phyloP scores from a whole-genome alignment of 2,113 vertebrate genomes.

The Pundamilia nyererei region DNA sequence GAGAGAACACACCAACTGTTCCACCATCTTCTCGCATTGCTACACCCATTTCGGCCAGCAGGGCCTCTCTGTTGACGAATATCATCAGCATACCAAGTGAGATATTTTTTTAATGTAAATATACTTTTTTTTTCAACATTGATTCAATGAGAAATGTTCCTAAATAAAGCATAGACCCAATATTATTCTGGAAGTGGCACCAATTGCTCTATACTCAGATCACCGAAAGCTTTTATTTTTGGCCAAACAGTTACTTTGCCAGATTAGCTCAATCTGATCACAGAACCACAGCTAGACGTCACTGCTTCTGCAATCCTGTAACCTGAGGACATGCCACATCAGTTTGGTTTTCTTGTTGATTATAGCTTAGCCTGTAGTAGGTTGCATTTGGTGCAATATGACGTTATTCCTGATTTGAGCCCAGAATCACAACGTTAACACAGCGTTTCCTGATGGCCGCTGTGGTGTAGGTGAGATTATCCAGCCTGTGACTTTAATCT shows the following conservation, averaged over 20 bases:
- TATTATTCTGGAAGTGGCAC: background rate
- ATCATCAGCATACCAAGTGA: background rate
- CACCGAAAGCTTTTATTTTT: background rate
- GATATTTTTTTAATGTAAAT: background rate
- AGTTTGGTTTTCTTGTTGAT: background rate
- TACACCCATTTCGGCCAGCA: constrained; percentile 97
- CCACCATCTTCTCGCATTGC: constrained; percentile 97
- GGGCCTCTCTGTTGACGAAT: constrained; percentile 80
- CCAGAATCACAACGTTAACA: background rate
- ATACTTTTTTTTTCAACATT: background rate
- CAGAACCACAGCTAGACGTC: background rate
- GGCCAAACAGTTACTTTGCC: no score
- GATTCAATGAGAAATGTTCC: background rate
- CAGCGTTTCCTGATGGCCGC: background rate
- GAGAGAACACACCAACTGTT: constrained; percentile 93
- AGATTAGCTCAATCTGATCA: background rate
- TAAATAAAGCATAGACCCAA: background rate
- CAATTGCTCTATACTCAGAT: background rate
- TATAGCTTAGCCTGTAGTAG: background rate
- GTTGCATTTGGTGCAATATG: background rate
- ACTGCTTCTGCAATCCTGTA: background rate
- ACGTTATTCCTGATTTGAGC: background rate
- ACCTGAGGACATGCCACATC: background rate
- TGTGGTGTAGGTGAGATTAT: background rate
- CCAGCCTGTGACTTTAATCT: background rate